Conservation (phyloP, 2,797 vertebrate species). For the Parauchenoglanis punctatus region DNA sequence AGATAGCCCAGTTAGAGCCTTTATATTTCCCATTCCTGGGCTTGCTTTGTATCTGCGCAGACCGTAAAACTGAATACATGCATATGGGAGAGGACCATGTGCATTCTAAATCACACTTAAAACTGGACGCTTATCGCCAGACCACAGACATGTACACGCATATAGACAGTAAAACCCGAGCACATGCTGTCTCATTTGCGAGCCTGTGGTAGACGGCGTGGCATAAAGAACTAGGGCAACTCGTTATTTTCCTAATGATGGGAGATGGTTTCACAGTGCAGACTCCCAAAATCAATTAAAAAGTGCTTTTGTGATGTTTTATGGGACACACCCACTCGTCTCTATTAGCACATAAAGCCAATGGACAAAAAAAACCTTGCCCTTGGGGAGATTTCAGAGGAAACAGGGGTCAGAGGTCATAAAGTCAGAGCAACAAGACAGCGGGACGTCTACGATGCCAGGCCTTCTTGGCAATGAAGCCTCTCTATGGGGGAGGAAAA, state of each 20-base stretch:
- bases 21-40: constrained; percentile 49
- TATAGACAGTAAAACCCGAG: background rate
- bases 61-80: constrained; percentile 56
- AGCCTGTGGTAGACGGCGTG: background rate
- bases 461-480: constrained; percentile 23
- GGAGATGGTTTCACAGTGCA: constrained; percentile 21
- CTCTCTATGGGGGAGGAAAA: constrained; percentile 25
- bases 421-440: constrained; percentile 39
- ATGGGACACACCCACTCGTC: constrained; percentile 67
- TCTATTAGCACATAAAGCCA: constrained; percentile 51
- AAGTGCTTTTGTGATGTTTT: constrained; percentile 70
- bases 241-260: constrained; percentile 32
- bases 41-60: constrained; percentile 33
- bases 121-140: constrained; percentile 37
- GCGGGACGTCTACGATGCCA: constrained; percentile 18
- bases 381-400: constrained; percentile 43
- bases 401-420: constrained; percentile 51
- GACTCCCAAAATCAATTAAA: constrained; percentile 71
- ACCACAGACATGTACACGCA: constrained; percentile 37
- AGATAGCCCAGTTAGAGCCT: constrained; percentile 39
- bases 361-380: constrained; percentile 40
- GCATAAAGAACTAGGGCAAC: background rate
- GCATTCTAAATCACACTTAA: constrained; percentile 55
- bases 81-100: constrained; percentile 48
- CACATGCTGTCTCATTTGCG: constrained; percentile 15